A percentile compares a stretch with the other conserved stretches of the same genome.
Conservation (phyloP, 2,888 invertebrate species). For the Hylaea fasciaria region DNA sequence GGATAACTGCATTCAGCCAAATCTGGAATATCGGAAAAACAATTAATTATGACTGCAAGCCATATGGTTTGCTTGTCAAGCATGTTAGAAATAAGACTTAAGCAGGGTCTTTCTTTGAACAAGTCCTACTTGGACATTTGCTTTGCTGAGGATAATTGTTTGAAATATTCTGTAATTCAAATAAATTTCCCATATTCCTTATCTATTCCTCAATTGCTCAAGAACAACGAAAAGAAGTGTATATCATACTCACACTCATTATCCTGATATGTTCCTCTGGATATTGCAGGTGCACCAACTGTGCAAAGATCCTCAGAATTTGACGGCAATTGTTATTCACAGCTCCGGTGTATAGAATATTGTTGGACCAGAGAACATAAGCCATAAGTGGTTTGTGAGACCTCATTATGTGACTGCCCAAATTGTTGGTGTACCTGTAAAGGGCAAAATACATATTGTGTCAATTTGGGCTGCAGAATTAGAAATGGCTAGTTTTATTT, state of each 20-base stretch:
- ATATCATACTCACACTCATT: conserved; percentile 62
- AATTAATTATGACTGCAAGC: neutral
- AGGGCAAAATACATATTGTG: neutral
- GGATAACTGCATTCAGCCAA: conserved; percentile 71
- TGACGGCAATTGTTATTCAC: conserved; percentile 66
- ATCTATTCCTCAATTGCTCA: no score
- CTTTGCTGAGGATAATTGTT: no score
- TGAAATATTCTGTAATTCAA: no score
- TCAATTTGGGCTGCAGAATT: no score
- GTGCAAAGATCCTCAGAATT: conserved; percentile 67
- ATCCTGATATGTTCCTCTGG: conserved; percentile 67
- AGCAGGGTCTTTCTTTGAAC: no score
- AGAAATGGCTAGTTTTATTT: no score
- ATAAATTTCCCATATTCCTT: no score
- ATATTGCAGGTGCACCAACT: conserved; percentile 69
- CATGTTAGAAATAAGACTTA: no score
- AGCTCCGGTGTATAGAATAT: conserved; percentile 63
- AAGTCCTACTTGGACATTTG: no score
- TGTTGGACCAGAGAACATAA: conserved; percentile 67
- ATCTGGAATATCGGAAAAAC: conserved; percentile 51
- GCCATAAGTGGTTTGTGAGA: conserved; percentile 73
- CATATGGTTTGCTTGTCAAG: no score
- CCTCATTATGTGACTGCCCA: conserved; percentile 65
- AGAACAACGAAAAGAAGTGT: no score
- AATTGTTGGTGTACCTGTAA: conserved; percentile 68